phyloP scores from a whole-genome alignment of 2,113 vertebrate genomes.

The Solenodon paradoxus region DNA sequence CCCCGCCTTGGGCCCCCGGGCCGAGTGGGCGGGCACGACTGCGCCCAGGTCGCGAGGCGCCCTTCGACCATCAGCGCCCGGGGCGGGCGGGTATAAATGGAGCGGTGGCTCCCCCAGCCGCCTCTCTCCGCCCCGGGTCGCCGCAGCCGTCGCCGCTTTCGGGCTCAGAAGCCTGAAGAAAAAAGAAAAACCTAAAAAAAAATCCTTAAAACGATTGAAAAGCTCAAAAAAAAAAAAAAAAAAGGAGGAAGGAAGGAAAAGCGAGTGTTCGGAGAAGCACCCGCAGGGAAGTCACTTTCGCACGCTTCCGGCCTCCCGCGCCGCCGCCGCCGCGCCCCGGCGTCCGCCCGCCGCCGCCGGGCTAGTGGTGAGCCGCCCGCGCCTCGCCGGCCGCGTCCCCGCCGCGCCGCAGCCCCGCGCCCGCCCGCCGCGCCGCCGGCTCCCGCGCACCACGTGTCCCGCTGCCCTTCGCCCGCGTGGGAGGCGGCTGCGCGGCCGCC shows the following conservation, averaged over 20 bases:
- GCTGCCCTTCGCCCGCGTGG: slow-evolving; percentile 64
- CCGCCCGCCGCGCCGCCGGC: slow-evolving; percentile 58
- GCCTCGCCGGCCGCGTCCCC: not conserved
- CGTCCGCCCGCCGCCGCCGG: slow-evolving; percentile 22
- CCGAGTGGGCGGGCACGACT: slow-evolving; percentile 77
- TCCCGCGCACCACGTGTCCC: slow-evolving; percentile 70
- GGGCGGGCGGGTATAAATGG: slow-evolving; percentile 79
- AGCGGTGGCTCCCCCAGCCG: slow-evolving; percentile 49
- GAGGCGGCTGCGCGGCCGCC: slow-evolving; percentile 20
- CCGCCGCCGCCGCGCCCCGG: slow-evolving; percentile 2
- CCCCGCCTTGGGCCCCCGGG: slow-evolving; percentile 72
- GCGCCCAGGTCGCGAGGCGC: slow-evolving; percentile 78
- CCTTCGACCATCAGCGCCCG: slow-evolving; percentile 80
- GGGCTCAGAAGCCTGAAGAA: slow-evolving; percentile 52
- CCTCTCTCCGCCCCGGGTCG: slow-evolving; percentile 68
- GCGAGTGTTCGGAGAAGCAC: slow-evolving; percentile 25
- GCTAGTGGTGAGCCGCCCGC: slow-evolving; percentile 58
- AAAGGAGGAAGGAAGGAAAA: not conserved
- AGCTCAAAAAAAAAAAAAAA: not conserved
- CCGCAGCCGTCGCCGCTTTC: not conserved
- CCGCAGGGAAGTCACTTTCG: slow-evolving; percentile 70
- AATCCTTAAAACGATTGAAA: slow-evolving; percentile 59
- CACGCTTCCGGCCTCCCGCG: slow-evolving; percentile 71
- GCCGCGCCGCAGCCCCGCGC: not conserved
- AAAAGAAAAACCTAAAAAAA: slow-evolving; percentile 54